A percentile compares a stretch with the other conserved stretches of the same genome.
These are phyloP conservation scores for Ara ararauna DNA, from an alignment of 2,797 vertebrate species.

Conservation along the genomic window DNA sequence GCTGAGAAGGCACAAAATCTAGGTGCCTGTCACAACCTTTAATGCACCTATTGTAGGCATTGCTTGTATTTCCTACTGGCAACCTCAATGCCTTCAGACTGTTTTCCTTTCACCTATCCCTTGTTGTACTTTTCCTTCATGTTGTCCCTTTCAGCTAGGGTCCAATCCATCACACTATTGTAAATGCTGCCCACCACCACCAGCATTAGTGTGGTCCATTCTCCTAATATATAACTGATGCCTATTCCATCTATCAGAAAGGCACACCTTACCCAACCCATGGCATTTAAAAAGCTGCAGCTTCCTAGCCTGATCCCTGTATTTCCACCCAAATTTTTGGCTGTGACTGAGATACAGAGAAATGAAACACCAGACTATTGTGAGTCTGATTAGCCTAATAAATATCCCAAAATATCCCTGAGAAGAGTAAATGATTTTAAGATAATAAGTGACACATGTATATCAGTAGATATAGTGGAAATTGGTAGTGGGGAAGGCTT, in stretches of 20 bases:
- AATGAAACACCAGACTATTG: not conserved
- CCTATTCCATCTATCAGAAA: not conserved
- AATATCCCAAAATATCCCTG: not conserved
- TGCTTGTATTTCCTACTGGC: not conserved
- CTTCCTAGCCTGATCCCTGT: not conserved
- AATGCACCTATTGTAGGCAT: not conserved
- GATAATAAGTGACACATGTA: not conserved
- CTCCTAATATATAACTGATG: not conserved
- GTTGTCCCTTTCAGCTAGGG: not conserved
- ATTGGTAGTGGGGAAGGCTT: not conserved
- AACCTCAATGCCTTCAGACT: not conserved
- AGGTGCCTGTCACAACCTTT: not conserved
- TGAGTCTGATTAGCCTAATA: not conserved
- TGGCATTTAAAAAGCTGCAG: not conserved
- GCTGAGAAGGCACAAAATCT: not conserved
- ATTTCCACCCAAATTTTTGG: not conserved
- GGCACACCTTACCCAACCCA: not conserved
- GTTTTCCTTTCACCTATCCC: not conserved
- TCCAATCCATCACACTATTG: not conserved
- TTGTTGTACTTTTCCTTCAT: not conserved
- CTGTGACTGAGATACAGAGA: not conserved
- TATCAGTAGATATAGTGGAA: not conserved
- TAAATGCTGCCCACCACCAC: not conserved
- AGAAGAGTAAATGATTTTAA: not conserved
- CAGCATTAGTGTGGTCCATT: accelerated